Conservation (phyloP, 2,113 vertebrate genomes). For the Hipposideros armiger region DNA sequence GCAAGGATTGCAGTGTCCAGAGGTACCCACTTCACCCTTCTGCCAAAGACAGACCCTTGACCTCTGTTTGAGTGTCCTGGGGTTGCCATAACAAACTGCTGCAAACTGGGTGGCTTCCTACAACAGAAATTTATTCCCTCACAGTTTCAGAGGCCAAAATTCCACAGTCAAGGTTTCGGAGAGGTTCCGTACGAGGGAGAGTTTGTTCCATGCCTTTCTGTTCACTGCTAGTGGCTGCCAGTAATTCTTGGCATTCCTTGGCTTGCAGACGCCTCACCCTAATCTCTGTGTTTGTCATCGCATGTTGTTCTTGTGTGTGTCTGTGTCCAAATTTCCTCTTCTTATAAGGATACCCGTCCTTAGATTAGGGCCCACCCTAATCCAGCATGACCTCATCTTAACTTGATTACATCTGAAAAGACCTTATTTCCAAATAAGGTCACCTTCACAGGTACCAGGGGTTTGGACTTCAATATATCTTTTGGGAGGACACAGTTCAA, state of each 20-base stretch:
- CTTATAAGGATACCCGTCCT: conserved; percentile 58
- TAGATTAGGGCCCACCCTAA: not conserved
- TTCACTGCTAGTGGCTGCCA: not conserved
- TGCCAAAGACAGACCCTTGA: not conserved
- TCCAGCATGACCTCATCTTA: not conserved
- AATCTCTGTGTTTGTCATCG: conserved; percentile 60
- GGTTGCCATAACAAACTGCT: not conserved
- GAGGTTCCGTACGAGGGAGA: not conserved
- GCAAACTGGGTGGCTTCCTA: not conserved
- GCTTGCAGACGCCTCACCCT: conserved; percentile 13
- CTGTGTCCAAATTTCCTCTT: conserved; percentile 62
- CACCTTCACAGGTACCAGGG: not conserved
- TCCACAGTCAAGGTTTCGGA: conserved; percentile 46
- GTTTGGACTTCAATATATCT: not conserved
- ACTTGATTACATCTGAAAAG: conserved; percentile 48
- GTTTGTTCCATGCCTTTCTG: conserved; percentile 4
- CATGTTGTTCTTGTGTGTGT: conserved; percentile 55
- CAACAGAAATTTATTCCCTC: conserved; percentile 18
- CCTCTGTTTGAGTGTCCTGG: not conserved
- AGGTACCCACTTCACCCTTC: not conserved
- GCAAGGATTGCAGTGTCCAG: not conserved
- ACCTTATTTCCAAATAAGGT: conserved; percentile 51
- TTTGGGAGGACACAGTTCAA: conserved; percentile 6
- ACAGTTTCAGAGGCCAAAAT: conserved; percentile 14
- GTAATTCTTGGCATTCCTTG: conserved; percentile 61